Evolutionary conservation across 2,888 invertebrate species (phyloP), one percentile per base, ranked within the genome.

Genomic region (Hirtodrosophila duncani): DNA sequence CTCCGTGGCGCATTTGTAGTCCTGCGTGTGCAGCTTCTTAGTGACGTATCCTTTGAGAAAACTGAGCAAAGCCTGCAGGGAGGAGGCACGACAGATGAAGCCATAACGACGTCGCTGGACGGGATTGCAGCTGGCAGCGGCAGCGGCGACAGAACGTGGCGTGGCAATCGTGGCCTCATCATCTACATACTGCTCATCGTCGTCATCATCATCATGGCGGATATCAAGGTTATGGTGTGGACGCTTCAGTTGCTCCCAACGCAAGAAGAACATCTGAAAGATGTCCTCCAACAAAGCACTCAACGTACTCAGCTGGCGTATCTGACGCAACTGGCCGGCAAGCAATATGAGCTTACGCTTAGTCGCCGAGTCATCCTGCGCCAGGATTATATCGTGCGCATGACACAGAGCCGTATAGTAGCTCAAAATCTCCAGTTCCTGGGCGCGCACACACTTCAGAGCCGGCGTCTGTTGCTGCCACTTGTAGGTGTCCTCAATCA

Each of bases 21-120:
- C 84, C 7, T 85, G 82, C 2, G 83, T 81, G 33, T 85, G 85
- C 3, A 84, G 53, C 45, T 86, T 85, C 38, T 84, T 84, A 2
- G 81, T 83, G 9, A 84, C 82, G 33, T 83, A 82, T 3, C 72
- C 71, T 49, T 83, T 85, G 0, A 87, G 61, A 44, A 79, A 83
- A 8, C 60, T 68, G 20, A 85, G 83, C 0, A 86, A 77, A 2
- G 65, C 62, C 18, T 75, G 66, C 2, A 86, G 36, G 0, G 81
- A 67, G 0, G 59, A 56, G 0, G 70, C 80, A 0, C 72, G 74
- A 14, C 85, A 85, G 16, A 85, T 78, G 23, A 86, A 86, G 0
- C 86, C 85, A 39, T 69, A 69, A 0, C 66, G 58, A 1, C 59
- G 56, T 7, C 52, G 50, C 2, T 48, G 61, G 13, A 8, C 46